These are phyloP conservation scores for Tethya wilhelma DNA, from an alignment of 37 sponge, comb jelly and placozoan genomes.

Conservation along the genomic window DNA sequence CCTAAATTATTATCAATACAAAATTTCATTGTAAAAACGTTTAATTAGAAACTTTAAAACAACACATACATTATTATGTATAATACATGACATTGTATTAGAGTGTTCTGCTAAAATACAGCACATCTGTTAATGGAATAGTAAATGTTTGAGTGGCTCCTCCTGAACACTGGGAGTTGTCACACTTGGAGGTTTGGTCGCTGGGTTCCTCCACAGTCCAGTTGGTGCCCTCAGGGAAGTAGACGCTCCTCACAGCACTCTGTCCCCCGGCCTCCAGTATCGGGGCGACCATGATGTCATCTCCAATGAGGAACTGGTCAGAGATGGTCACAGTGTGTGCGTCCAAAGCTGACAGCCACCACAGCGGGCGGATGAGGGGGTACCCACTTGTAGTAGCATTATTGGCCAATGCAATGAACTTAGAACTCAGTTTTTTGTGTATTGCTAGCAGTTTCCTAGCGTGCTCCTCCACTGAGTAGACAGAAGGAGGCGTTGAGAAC, in stretches of 20 bases:
- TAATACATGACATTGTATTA: too few relatives aligned
- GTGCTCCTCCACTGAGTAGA: constrained; percentile 17
- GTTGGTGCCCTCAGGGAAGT: constrained; percentile 51
- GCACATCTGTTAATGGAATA: background rate
- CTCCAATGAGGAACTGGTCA: constrained; percentile 87
- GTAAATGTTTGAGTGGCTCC: background rate
- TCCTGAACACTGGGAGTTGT: background rate
- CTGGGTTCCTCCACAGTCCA: background rate
- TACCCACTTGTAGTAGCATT: constrained; percentile 17
- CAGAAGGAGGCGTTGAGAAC: constrained; percentile 81
- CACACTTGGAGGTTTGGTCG: too few relatives aligned
- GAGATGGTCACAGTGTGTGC: constrained; percentile 19
- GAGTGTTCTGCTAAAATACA: constrained; percentile 32
- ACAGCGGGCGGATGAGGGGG: constrained; percentile 90
- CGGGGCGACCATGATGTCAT: constrained; percentile 80
- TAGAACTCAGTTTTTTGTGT: constrained; percentile 4
- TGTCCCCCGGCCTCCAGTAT: background rate
- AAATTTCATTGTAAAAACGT: too few relatives aligned
- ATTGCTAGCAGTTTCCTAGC: constrained; percentile 28
- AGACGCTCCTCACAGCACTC: constrained; percentile 32
- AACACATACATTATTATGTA: too few relatives aligned
- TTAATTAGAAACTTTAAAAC: too few relatives aligned
- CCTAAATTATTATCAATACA: too few relatives aligned
- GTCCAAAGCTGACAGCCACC: constrained; percentile 73
- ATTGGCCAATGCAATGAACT: constrained; percentile 27